These are phyloP conservation scores for Elachura formosa DNA, from an alignment of 2,113 vertebrate species.

Conservation along the genomic window DNA sequence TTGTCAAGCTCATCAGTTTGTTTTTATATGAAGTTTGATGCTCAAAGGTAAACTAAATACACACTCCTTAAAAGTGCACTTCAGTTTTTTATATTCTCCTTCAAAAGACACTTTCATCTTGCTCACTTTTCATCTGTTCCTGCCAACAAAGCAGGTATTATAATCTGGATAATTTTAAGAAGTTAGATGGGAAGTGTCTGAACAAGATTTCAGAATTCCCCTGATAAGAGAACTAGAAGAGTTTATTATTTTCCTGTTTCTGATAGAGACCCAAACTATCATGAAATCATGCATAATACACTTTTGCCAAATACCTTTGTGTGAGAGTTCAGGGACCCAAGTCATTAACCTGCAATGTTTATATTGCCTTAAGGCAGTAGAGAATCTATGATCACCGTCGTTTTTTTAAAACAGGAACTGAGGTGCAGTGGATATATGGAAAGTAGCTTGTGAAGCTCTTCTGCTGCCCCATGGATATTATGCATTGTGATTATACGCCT, in stretches of 20 bases:
- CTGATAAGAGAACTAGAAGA: background rate
- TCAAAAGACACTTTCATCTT: constrained; percentile 29
- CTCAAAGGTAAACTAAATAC: background rate
- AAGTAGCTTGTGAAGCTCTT: background rate
- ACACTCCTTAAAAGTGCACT: background rate
- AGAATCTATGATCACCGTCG: background rate
- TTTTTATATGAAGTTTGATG: background rate
- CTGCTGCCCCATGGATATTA: background rate
- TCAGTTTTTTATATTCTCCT: background rate
- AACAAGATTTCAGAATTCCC: background rate
- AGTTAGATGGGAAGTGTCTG: background rate
- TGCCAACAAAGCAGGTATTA: background rate
- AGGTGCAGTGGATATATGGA: background rate
- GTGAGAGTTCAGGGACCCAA: background rate
- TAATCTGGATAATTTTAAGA: background rate
- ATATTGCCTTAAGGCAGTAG: background rate
- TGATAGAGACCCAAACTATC: background rate
- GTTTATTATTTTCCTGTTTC: background rate
- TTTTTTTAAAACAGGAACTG: background rate
- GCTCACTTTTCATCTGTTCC: background rate
- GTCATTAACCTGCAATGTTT: background rate
- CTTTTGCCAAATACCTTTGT: background rate
- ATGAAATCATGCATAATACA: background rate
- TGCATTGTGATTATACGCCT: background rate
- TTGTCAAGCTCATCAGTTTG: background rate